These are phyloP conservation scores for Macropodus opercularis DNA, from an alignment of 2,797 vertebrate species.

Conservation along the genomic window DNA sequence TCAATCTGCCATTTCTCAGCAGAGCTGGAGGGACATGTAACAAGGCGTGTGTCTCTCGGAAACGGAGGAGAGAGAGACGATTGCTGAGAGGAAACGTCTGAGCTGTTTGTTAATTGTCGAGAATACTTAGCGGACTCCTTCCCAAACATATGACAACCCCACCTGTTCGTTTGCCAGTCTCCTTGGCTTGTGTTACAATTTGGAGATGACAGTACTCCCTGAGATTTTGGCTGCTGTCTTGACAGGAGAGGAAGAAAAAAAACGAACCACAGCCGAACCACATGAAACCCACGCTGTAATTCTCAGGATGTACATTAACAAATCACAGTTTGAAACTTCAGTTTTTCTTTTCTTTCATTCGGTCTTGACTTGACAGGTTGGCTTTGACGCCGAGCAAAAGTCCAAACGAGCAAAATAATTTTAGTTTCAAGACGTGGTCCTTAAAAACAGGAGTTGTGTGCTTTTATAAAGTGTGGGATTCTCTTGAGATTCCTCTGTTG, in stretches of 20 bases:
- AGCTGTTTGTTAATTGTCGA: conserved; percentile 72
- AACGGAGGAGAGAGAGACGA: conserved; percentile 31
- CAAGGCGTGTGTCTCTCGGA: conserved; percentile 49
- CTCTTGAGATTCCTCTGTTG: conserved; percentile 10
- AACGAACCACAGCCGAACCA: too few relatives aligned
- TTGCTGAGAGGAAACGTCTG: conserved; percentile 51
- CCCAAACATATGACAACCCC: conserved; percentile 72
- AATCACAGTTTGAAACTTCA: conserved; percentile 28
- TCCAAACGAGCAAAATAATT: conserved; percentile 17
- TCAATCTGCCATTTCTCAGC: conserved; percentile 55
- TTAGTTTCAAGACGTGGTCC: not conserved
- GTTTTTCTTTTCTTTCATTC: conserved; percentile 1
- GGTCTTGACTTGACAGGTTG: not conserved
- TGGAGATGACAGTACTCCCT: conserved; percentile 58
- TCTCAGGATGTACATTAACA: conserved; percentile 34
- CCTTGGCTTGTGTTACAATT: conserved; percentile 49
- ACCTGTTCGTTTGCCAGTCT: conserved; percentile 75
- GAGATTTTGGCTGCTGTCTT: conserved; percentile 60
- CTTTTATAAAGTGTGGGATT: not conserved
- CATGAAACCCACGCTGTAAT: conserved; percentile 44
- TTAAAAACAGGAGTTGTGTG: not conserved
- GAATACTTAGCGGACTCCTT: conserved; percentile 68
- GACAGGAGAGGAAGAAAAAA: conserved; percentile 60
- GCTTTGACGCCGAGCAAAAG: not conserved
- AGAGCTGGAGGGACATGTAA: conserved; percentile 40